Percentiles rank a stretch among this genome's conserved stretches.
Conservation (phyloP, 2,113 vertebrate species). For the Megaceryle maxima region DNA sequence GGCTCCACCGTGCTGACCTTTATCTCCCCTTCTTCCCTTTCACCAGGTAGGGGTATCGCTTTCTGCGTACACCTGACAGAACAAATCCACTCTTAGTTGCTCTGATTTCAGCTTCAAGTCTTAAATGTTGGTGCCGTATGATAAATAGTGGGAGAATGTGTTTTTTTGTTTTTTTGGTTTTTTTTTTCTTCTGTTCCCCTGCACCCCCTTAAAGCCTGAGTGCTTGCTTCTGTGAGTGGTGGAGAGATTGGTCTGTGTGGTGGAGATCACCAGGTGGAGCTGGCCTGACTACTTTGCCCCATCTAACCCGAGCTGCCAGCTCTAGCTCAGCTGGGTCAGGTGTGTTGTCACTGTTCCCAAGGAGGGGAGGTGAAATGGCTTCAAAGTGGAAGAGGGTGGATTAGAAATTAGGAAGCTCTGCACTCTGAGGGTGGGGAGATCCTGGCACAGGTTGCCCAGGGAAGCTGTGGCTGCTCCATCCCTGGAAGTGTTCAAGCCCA, state of each 20-base stretch:
- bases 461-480: no score
- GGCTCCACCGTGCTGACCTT: not conserved
- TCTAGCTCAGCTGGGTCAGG: not conserved
- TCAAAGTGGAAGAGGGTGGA: no score
- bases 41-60: not conserved
- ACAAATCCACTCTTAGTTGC: not conserved
- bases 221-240: not conserved
- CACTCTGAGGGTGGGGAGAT: no score
- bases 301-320: not conserved
- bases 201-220: fast-evolving
- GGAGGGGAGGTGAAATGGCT: no score
- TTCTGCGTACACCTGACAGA: not conserved
- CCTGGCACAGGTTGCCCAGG: no score
- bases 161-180: no score
- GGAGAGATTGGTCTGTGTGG: not conserved
- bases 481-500: no score
- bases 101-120: not conserved
- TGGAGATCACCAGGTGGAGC: not conserved
- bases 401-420: no score
- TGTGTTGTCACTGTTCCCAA: fast-evolving
- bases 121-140: not conserved
- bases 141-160: not conserved
- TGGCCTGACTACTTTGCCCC: not conserved
- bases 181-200: not conserved
- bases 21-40: constrained; percentile 21